A percentile compares a stretch with the other conserved stretches of the same genome.
Conservation (phyloP, 2,888 invertebrate species). For the Lypha dubia region DNA sequence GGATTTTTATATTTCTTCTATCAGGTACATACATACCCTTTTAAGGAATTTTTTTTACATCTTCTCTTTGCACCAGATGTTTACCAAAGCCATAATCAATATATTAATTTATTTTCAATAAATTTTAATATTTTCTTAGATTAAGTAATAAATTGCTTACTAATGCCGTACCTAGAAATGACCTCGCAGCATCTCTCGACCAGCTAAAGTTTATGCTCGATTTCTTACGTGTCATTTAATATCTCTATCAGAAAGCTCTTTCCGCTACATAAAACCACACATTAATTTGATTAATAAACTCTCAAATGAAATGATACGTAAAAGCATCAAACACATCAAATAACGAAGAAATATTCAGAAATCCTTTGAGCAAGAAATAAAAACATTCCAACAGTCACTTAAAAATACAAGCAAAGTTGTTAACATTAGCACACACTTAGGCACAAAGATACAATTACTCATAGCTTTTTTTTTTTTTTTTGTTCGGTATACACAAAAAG, state of each 20-base stretch:
- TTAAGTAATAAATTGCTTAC: no score
- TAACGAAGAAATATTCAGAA: slow-evolving; percentile 51
- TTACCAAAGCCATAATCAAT: no score
- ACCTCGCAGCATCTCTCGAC: no score
- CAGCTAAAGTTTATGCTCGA: neutral
- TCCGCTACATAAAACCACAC: slow-evolving; percentile 54
- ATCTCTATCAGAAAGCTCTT: slow-evolving; percentile 3
- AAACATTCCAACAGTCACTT: neutral
- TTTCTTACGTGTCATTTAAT: slow-evolving; percentile 21
- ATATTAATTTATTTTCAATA: no score
- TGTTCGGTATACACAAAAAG: no score
- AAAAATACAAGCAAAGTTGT: slow-evolving; percentile 29
- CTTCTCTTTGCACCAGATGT: no score
- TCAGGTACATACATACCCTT: no score
- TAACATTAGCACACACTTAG: slow-evolving; percentile 5
- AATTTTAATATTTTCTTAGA: no score
- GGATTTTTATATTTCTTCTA: no score
- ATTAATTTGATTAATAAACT: slow-evolving; percentile 61
- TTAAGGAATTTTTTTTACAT: no score
- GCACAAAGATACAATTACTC: slow-evolving; percentile 1
- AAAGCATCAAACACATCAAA: slow-evolving; percentile 34
- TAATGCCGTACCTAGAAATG: no score
- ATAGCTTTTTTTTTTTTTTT: neutral
- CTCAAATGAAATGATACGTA: slow-evolving; percentile 57
- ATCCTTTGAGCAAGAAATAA: slow-evolving; percentile 22